phyloP scores from a whole-genome alignment of 2,888 invertebrate species.

The Hemaris fuciformis region DNA sequence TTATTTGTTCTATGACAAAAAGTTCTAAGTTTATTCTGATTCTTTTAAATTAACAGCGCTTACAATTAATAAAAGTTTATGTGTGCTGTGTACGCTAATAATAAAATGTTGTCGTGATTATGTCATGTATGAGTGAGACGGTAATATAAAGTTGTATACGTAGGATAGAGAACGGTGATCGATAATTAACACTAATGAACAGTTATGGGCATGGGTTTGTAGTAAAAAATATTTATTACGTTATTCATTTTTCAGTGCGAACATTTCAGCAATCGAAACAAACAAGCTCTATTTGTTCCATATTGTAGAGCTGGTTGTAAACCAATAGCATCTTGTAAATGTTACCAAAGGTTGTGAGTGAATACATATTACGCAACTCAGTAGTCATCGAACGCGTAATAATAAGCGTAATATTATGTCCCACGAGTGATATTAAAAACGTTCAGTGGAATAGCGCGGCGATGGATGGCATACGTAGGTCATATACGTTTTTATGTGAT shows the following conservation, averaged over 20 bases:
- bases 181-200: slow-evolving; percentile 5
- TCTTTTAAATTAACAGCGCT: neutral
- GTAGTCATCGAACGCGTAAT: neutral
- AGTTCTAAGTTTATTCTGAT: neutral
- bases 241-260: neutral
- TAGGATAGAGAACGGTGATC: neutral
- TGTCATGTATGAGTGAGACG: neutral
- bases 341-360: neutral
- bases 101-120: neutral
- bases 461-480: neutral
- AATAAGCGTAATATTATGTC: neutral
- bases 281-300: neutral
- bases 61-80: neutral
- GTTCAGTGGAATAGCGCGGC: neutral
- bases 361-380: neutral
- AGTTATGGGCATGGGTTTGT: neutral
- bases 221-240: neutral
- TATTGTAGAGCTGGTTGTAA: neutral
- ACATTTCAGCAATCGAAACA: neutral
- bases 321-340: neutral
- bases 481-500: neutral
- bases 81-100: neutral
- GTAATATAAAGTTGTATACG: no score
- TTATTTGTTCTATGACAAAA: neutral
- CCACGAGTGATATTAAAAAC: neutral